Evolutionary conservation across 2,113 vertebrate species (phyloP), one percentile per base, ranked within the genome.

Genomic region (Monopterus albus): DNA sequence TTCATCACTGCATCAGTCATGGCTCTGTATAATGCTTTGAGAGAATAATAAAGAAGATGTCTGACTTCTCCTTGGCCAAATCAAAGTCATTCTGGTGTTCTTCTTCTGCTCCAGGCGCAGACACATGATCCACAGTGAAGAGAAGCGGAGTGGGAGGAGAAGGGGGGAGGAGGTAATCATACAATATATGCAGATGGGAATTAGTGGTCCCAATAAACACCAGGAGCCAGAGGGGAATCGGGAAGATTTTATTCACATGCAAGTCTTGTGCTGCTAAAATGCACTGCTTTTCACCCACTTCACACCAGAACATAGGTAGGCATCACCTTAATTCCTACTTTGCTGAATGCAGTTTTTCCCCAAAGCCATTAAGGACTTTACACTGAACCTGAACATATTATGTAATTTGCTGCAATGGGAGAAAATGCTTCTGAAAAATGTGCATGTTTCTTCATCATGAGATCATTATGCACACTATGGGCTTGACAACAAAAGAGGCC

Each of bases 121-220:
- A 56, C 66, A 70, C 55, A 58, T 45, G 43, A 69, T 72, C 56
- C 57, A 42, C 45, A 66, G 61, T 73, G 31, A 67, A n/a, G 42
- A 53, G 61, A 28, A 25, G 35, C 26, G 39, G n/a, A 60, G 69
- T 18, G 18, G 59, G 62, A 40, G 52, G 47, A 53, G 68, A 5
- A 43, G n/a, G 78, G 60, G 56, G 49, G 68, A 65, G 75, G 55
- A 76, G 61, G 72, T 63, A 45, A 61, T 43, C 45, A 25, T 76
- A n/a, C n/a, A n/a, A n/a, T n/a, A 60, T 64, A 76, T 89, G 64
- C 87, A 88, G 72, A 89, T 89, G 82, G 81, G 51, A 87, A 86
- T 78, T 78, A 81, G 23, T 56, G 77, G 69, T 86, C 78, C 71
- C 84, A 81, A 79, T 85, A 83, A 87, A 88, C 85, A 91, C 85